Evolutionary conservation across 2,888 invertebrate genomes (phyloP).

Genomic region (Xylocampa areola): DNA sequence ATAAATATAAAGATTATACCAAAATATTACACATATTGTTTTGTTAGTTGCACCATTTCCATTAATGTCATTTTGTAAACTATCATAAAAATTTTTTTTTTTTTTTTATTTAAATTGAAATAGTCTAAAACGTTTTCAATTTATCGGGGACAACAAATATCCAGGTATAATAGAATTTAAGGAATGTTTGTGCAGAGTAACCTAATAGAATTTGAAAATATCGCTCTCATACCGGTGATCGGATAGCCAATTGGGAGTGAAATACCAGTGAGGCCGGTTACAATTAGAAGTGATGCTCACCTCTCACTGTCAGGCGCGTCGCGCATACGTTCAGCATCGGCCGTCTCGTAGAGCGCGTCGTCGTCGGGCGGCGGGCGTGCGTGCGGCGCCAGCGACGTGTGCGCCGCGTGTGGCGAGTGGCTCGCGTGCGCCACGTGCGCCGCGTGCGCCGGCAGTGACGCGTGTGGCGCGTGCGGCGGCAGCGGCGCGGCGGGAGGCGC

Average conservation of each 20-base stretch:
- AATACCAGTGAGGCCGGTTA: slow-evolving; percentile 4
- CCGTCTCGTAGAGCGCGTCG: slow-evolving; percentile 96
- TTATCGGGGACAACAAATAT: slow-evolving; percentile 16
- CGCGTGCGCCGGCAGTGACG: slow-evolving; percentile 78
- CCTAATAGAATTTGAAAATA: slow-evolving; percentile 32
- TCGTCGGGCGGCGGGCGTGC: slow-evolving; percentile 91
- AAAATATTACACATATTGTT: no score
- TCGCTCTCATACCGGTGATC: slow-evolving; percentile 1
- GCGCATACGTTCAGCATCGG: slow-evolving; percentile 92
- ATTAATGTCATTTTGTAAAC: no score
- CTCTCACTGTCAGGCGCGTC: slow-evolving; percentile 97
- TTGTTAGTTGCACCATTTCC: no score
- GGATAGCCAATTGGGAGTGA: slow-evolving; percentile 30
- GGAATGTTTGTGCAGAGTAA: slow-evolving; percentile 29
- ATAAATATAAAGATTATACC: no score
- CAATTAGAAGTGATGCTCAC: slow-evolving; percentile 85
- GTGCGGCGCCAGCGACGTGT: slow-evolving; percentile 82
- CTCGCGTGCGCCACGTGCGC: slow-evolving; percentile 81
- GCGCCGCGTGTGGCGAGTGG: slow-evolving; percentile 80
- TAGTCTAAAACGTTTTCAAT: no score
- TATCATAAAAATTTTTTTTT: no score
- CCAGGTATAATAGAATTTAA: slow-evolving; percentile 11
- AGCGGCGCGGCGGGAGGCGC: slow-evolving; percentile 83
- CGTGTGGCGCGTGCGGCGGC: slow-evolving; percentile 80
- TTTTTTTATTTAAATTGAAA: no score